These are phyloP conservation scores for Ricordea florida DNA, from an alignment of 92 coral and sea anemone species.

Conservation along the genomic window DNA sequence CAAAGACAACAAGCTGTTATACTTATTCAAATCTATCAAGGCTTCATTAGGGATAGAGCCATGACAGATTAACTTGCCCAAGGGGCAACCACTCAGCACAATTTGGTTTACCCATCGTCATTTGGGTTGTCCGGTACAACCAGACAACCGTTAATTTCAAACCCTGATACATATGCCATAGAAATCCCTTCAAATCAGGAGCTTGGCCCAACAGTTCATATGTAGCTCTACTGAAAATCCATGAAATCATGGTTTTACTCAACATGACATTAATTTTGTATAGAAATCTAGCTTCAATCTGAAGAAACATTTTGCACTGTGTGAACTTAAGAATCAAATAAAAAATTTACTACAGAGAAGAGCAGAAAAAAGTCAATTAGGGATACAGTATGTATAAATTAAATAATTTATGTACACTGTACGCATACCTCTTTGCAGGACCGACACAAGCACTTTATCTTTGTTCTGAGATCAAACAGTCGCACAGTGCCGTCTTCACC, in stretches of 20 bases:
- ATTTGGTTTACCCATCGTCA: constrained; percentile 8
- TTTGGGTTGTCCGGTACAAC: constrained; percentile 2
- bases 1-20: constrained; percentile 19
- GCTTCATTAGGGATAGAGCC: constrained; percentile 7
- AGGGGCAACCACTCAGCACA: neutral
- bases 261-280: too few relatives aligned
- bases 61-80: constrained; percentile 2
- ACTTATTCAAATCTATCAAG: constrained; percentile 9
- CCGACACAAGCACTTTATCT: constrained; percentile 80
- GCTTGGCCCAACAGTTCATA: too few relatives aligned
- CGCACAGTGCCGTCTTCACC: constrained; percentile 99
- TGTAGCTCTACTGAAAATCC: too few relatives aligned
- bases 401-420: neutral
- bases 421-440: constrained; percentile 88
- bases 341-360: too few relatives aligned
- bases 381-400: too few relatives aligned
- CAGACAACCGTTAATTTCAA: constrained; percentile 8
- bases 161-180: too few relatives aligned
- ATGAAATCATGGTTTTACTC: too few relatives aligned
- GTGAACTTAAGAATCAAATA: too few relatives aligned
- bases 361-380: too few relatives aligned
- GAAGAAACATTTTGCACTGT: neutral
- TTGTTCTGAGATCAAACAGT: constrained; percentile 91
- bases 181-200: too few relatives aligned
- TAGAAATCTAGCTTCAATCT: neutral